These are phyloP conservation scores for crab-eating macaque (Macaca fascicularis) DNA, from an alignment of 2,113 vertebrate species.

Conservation along the genomic window T2T-MFA8v1.1 NC_088379.1:60378501-60379000, in stretches of 20 bases:
- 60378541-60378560: neutral
- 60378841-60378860: neutral
- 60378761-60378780: neutral
- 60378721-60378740: neutral
- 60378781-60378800: neutral
- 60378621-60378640: rapidly evolving
- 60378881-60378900: neutral
- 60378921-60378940: neutral
- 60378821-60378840: neutral
- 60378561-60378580: neutral
- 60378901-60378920: neutral
- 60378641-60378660: neutral
- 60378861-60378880: neutral
- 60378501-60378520: neutral
- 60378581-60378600: neutral
- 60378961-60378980: neutral
- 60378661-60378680: neutral
- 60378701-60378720: neutral
- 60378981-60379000: neutral
- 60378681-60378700: neutral
- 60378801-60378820: neutral
- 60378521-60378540: neutral
- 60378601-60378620: neutral
- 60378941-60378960: neutral
- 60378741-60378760: neutral